Evolutionary conservation across 92 coral and sea anemone species (phyloP), one percentile per base, ranked within the genome.

Genomic region (Chrysogorgia sp.): DNA sequence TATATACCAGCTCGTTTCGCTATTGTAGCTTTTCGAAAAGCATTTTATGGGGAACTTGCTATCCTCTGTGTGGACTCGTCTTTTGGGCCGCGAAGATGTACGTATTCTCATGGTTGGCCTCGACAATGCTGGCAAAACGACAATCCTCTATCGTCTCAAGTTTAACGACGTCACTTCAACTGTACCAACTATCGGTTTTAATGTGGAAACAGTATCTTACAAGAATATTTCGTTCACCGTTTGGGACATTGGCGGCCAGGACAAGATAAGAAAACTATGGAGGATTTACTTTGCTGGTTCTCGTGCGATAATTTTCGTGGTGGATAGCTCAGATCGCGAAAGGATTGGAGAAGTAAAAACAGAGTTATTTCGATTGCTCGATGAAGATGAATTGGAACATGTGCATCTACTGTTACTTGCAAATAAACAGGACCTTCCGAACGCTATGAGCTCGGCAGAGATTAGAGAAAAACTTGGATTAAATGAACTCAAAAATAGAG

Each of bases 241-340:
- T 3, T 94, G 98, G 98, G 98, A 94, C 65, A 94, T 94, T 52
- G 98, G 98, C n/a, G 98, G 98, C 23, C 98, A 94, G 66, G 98
- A 91, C 71, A 94, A 94, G 89, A 94, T 94, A 32, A 71, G 98
- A 63, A 90, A 85, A 63, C 83, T 94, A 47, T 94, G 98, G 98
- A 71, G 97, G 77, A 97, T 94, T 34, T 94, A 94, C 74, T 94
- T 88, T 77, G 90, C 87, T 63, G 94, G 94, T 20, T 90, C 97
- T 7, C 92, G 89, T 32, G 98, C 96, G 14, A 81, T 94, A 0
- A 94, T 94, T 26, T 94, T 91, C 66, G 98, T 94, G 14, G 90
- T 94, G 7, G 98, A 94, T 34, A 94, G 98, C 67, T 80, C 92
- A 15, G 98, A 94, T 84, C 87, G 81, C 20, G 98, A 94, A 47